These are phyloP conservation scores for Acromyrmex heyeri DNA, from an alignment of 1,140 invertebrate species.

Conservation along the genomic window DNA sequence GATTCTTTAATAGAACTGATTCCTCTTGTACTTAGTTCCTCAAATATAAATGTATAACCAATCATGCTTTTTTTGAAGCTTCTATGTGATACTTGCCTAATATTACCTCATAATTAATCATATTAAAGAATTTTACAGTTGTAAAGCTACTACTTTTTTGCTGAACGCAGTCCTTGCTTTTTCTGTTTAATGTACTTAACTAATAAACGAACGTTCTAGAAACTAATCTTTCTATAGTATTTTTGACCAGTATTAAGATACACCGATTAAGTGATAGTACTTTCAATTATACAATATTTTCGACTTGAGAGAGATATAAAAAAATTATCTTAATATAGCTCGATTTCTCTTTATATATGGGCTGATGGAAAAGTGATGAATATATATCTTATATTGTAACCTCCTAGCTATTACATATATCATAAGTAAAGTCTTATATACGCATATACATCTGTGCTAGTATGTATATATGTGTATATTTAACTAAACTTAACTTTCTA, in stretches of 20 bases:
- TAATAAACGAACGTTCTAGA: conserved; percentile 5
- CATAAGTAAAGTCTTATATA: conserved; percentile 23
- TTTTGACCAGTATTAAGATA: conserved; percentile 23
- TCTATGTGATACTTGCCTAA: no score
- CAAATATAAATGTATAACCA: no score
- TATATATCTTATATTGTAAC: conserved; percentile 58
- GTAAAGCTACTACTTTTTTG: no score
- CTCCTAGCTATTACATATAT: conserved; percentile 40
- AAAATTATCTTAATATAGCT: conserved; percentile 39
- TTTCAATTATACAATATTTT: conserved; percentile 42
- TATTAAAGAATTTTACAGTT: no score
- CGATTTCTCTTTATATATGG: neutral
- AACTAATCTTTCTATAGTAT: conserved; percentile 14
- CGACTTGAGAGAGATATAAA: conserved; percentile 26
- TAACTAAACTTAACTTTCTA: conserved; percentile 76
- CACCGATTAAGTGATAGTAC: conserved; percentile 19
- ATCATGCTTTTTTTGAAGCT: no score
- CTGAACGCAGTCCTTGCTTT: neutral
- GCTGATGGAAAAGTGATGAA: conserved; percentile 45
- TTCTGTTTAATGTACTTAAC: neutral
- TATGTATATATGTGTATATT: conserved; percentile 61
- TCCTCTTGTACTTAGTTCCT: no score
- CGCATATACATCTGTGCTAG: conserved; percentile 22
- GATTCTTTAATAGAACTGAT: no score
- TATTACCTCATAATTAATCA: no score